These are phyloP conservation scores for Cenopis cana DNA, from an alignment of 2,888 invertebrate genomes.

Conservation along the genomic window DNA sequence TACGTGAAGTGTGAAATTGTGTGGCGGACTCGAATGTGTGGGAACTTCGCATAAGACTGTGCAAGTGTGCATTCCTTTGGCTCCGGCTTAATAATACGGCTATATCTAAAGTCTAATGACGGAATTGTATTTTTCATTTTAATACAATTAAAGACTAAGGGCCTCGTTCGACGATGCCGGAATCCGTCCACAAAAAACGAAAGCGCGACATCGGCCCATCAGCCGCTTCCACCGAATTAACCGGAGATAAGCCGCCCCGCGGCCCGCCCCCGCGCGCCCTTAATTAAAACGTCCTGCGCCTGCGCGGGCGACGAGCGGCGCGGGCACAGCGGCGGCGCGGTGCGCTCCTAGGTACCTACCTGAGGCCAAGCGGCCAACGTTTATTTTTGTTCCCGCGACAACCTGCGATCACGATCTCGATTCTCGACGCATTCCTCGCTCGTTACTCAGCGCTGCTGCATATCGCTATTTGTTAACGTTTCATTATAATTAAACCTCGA, in stretches of 20 bases:
- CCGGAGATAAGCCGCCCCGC: constrained; percentile 56
- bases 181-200: constrained; percentile 51
- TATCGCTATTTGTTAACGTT: constrained; percentile 43
- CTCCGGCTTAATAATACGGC: not conserved
- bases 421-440: constrained; percentile 55
- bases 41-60: constrained; percentile 4
- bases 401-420: constrained; percentile 53
- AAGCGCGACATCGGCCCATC: constrained; percentile 49
- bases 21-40: not conserved
- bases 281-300: constrained; percentile 64
- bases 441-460: constrained; percentile 53
- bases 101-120: constrained; percentile 25
- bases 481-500: constrained; percentile 41
- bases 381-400: constrained; percentile 50
- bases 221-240: constrained; percentile 55
- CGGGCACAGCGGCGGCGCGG: constrained; percentile 40
- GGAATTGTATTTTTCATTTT: constrained; percentile 22
- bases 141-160: constrained; percentile 33
- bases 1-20: constrained; percentile 17
- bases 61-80: constrained; percentile 11
- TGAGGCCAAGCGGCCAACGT: constrained; percentile 46
- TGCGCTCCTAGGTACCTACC: constrained; percentile 44
- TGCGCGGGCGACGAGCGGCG: constrained; percentile 40
- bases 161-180: constrained; percentile 22
- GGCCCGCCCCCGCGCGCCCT: constrained; percentile 48